These are phyloP conservation scores for Arizona elegans DNA, from an alignment of 2,113 vertebrate species.

Conservation along the genomic window DNA sequence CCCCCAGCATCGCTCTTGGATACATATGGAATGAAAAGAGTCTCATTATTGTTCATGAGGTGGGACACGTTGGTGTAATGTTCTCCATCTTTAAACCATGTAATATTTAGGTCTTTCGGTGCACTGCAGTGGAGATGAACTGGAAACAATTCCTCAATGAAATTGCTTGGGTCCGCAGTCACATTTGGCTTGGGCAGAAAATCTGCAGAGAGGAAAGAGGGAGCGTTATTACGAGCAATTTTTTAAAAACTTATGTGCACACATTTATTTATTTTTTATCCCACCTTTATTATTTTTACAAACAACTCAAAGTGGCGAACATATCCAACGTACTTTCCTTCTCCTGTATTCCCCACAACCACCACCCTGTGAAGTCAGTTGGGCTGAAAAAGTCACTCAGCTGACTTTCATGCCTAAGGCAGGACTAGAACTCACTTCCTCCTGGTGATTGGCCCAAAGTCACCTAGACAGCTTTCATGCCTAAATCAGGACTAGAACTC, in stretches of 20 bases:
- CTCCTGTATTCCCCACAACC: too few species aligned
- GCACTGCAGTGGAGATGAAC: neutral
- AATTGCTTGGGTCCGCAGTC: neutral
- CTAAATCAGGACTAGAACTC: too few species aligned
- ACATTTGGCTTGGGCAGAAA: neutral
- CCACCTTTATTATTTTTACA: neutral
- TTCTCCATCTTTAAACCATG: neutral
- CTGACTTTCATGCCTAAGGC: too few species aligned
- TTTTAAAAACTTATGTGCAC: neutral
- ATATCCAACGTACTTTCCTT: too few species aligned
- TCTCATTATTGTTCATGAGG: neutral
- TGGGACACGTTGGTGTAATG: neutral
- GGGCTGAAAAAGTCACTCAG: too few species aligned
- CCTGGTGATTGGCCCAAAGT: too few species aligned
- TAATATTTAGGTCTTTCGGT: neutral
- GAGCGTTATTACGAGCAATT: neutral
- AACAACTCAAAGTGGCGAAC: too few species aligned
- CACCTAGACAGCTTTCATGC: too few species aligned
- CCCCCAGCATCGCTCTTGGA: neutral
- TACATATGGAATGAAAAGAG: neutral
- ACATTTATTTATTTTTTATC: neutral
- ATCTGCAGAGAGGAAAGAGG: neutral
- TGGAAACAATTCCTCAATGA: rapidly evolving
- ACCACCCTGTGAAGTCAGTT: too few species aligned
- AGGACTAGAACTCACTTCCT: too few species aligned